Conservation (phyloP, 2,113 vertebrate genomes). For the Morone saxatilis region DNA sequence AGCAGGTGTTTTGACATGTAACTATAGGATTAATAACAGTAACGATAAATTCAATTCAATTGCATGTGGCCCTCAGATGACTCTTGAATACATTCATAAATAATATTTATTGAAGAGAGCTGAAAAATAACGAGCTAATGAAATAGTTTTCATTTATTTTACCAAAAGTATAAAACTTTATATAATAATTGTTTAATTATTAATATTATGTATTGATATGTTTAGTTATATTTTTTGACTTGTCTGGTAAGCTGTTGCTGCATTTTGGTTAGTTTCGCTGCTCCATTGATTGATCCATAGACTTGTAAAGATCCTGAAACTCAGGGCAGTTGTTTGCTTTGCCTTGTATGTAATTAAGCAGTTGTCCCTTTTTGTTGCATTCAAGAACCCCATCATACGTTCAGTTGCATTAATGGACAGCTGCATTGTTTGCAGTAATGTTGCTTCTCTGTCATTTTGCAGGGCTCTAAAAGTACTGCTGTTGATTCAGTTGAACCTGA, state of each 20-base stretch:
- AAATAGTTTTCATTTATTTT: too few species aligned
- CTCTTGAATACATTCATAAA: too few species aligned
- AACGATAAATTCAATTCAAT: not conserved
- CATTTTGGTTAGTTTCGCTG: not conserved
- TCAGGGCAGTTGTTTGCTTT: not conserved
- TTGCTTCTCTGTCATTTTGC: not conserved
- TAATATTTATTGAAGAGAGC: too few species aligned
- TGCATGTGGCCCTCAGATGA: too few species aligned
- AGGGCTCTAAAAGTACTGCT: not conserved
- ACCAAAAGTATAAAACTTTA: not conserved
- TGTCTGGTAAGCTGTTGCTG: not conserved
- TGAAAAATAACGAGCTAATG: too few species aligned
- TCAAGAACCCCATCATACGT: not conserved
- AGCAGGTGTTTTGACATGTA: not conserved
- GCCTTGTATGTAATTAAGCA: not conserved
- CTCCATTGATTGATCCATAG: not conserved
- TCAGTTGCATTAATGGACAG: not conserved
- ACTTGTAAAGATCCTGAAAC: not conserved
- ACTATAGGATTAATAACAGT: too few species aligned
- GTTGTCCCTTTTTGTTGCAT: not conserved
- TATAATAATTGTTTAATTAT: not conserved
- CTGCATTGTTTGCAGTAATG: not conserved
- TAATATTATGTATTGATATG: not conserved
- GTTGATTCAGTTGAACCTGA: not conserved
- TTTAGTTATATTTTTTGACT: not conserved